phyloP scores from a whole-genome alignment of 2,113 vertebrate species.

The Brachyistius frenatus region DNA sequence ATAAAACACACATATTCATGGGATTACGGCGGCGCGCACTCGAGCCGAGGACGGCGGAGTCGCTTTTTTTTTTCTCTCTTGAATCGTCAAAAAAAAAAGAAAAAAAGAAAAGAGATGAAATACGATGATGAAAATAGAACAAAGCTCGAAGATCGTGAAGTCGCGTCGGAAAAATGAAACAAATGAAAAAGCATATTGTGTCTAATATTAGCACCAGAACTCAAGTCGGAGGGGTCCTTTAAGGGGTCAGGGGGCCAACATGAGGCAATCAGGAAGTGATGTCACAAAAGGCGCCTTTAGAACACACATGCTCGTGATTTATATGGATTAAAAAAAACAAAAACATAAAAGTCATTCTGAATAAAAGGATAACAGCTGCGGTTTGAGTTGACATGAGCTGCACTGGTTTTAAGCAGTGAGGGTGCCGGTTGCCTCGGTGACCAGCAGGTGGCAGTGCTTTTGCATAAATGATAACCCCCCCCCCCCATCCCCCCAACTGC shows the following conservation, averaged over 20 bases:
- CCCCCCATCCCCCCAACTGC: too few species aligned
- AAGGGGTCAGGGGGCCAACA: too few species aligned
- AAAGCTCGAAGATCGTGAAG: conserved; percentile 31
- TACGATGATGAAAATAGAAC: conserved; percentile 39
- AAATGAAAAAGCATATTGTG: not conserved
- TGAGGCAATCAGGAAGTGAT: too few species aligned
- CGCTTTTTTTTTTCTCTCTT: not conserved
- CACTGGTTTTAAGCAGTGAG: not conserved
- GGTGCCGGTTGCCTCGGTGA: accelerated
- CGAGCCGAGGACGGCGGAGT: conserved; percentile 3
- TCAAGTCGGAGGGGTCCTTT: too few species aligned
- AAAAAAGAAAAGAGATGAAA: not conserved
- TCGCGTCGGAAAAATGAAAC: not conserved
- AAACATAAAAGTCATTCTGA: too few species aligned
- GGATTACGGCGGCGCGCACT: conserved; percentile 43
- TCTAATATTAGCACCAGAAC: conserved; percentile 51
- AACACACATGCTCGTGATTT: too few species aligned
- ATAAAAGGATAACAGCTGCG: too few species aligned
- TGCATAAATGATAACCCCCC: conserved; percentile 33
- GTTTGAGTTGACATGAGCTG: not conserved
- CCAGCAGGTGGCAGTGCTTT: conserved; percentile 67
- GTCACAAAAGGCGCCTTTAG: too few species aligned
- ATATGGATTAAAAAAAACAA: too few species aligned
- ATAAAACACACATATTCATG: conserved; percentile 65
- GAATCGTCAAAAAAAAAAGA: conserved; percentile 17